Conservation (phyloP, 2,888 invertebrate species). For the Coleophora deauratella region DNA sequence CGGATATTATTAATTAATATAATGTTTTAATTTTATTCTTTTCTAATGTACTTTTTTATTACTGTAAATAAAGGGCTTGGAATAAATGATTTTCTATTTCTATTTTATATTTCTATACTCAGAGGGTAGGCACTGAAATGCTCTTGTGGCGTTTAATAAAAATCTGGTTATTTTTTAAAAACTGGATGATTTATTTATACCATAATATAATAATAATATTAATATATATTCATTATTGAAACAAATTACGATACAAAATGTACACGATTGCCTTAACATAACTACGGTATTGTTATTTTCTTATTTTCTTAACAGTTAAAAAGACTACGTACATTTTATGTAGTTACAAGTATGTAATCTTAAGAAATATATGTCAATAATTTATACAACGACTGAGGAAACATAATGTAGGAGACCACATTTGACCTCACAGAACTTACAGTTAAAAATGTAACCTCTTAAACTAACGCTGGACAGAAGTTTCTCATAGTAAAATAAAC, state of each 20-base stretch:
- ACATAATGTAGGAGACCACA: constrained; percentile 32
- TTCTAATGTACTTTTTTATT: too few species aligned
- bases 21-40: too few species aligned
- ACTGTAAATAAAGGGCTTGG: too few species aligned
- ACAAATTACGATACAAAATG: constrained; percentile 86
- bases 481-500: constrained; percentile 45
- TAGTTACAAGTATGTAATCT: constrained; percentile 55
- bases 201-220: constrained; percentile 64
- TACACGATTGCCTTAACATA: constrained; percentile 77
- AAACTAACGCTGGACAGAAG: constrained; percentile 53
- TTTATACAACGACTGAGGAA: constrained; percentile 66
- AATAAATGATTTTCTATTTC: too few species aligned
- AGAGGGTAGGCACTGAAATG: too few species aligned
- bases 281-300: constrained; percentile 62
- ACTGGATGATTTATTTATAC: constrained; percentile 79
- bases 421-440: constrained; percentile 22
- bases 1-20: too few species aligned
- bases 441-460: constrained; percentile 29
- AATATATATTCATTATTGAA: constrained; percentile 79
- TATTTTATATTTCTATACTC: too few species aligned
- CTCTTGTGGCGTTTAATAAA: constrained; percentile 33
- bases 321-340: constrained; percentile 72
- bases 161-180: constrained; percentile 72
- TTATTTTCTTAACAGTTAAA: constrained; percentile 72
- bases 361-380: constrained; percentile 62